phyloP scores from a whole-genome alignment of 2,113 vertebrate species.

The Pygoscelis adeliae region DNA sequence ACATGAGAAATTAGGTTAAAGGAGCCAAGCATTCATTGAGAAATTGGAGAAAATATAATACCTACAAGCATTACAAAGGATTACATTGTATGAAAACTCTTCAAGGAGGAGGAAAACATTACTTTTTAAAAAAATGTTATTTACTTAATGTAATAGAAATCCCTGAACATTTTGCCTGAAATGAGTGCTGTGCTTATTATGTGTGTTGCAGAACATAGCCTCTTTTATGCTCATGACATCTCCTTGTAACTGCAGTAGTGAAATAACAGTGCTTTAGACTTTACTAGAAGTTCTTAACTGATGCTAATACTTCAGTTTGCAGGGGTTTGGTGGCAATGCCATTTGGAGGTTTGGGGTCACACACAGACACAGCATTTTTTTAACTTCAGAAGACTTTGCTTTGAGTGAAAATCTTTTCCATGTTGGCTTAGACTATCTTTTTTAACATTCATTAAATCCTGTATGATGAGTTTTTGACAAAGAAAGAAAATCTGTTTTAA shows the following conservation, averaged over 20 bases:
- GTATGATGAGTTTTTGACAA: neutral
- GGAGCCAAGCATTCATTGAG: conserved; percentile 3
- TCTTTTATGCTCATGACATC: neutral
- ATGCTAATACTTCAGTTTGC: neutral
- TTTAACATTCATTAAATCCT: neutral
- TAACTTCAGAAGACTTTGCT: neutral
- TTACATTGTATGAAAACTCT: conserved; percentile 15
- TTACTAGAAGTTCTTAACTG: neutral
- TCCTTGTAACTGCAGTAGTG: neutral
- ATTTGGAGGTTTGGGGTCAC: neutral
- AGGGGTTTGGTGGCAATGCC: neutral
- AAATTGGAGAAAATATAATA: neutral
- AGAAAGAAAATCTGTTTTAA: neutral
- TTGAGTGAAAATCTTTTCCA: neutral
- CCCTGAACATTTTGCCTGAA: neutral
- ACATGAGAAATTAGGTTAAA: neutral
- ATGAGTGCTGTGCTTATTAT: neutral
- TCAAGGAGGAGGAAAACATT: neutral
- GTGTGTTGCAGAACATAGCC: neutral
- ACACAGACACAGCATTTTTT: neutral
- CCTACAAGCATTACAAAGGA: neutral
- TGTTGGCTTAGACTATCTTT: neutral
- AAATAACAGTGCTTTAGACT: neutral
- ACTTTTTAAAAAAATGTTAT: neutral
- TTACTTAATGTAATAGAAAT: conserved; percentile 6